A percentile compares a stretch with the other conserved stretches of the same genome.
Conservation (phyloP, 2,888 invertebrate species). For the Lepidochitona cinerea region DNA sequence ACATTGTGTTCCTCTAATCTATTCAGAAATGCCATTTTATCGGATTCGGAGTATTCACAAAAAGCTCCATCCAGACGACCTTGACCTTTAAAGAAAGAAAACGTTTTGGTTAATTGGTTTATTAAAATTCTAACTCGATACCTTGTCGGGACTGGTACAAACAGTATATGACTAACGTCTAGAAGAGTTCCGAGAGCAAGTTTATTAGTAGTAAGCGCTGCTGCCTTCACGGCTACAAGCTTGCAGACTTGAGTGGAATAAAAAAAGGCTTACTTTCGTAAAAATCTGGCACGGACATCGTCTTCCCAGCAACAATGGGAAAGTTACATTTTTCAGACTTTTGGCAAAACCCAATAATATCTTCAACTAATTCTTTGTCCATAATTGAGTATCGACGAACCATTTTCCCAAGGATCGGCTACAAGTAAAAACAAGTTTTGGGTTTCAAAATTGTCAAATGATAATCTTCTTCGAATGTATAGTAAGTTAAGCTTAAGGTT, state of each 20-base stretch:
- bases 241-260: too few species aligned
- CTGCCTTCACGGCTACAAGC: too few species aligned
- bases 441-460: too few species aligned
- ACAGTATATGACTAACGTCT: too few species aligned
- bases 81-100: constrained; percentile 78
- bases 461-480: too few species aligned
- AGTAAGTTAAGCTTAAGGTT: too few species aligned
- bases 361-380: background rate
- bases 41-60: constrained; percentile 91
- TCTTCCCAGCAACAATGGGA: background rate
- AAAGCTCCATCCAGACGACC: constrained; percentile 96
- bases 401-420: background rate
- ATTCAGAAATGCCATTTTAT: constrained; percentile 88
- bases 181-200: too few species aligned
- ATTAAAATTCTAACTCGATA: too few species aligned
- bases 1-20: constrained; percentile 79
- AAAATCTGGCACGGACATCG: background rate
- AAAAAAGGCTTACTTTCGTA: background rate
- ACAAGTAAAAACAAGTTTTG: too few species aligned
- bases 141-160: too few species aligned
- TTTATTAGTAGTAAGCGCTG: too few species aligned
- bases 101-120: too few species aligned
- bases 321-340: background rate
- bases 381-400: background rate
- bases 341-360: background rate